Base-by-base conservation (phyloP, 2,888 invertebrate genomes). In the Eumacrocentrus americanus region DNA sequence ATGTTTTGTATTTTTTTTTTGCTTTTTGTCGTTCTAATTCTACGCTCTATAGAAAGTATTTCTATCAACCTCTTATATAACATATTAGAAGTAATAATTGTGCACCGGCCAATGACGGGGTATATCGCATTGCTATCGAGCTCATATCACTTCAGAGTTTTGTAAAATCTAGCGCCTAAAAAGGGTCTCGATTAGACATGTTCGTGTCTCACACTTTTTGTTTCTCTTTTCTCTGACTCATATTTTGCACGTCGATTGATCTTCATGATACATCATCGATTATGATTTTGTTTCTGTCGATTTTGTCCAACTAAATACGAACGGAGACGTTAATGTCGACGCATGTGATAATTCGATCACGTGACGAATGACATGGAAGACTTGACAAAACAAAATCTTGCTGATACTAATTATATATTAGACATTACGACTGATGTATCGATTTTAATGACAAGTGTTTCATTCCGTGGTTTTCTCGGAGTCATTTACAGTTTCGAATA, bases 31-130 rank as follows among this genome's bases (percentile, higher is more conserved):
- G 5, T 58, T 58, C 25, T 58, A 51, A 51, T 20, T 18, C 62
- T 56, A 61, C 62, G 48, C 59, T 48, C 61, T 59, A 59, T 58
- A 14, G 63, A 66, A 62, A 63, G 56, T 60, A 54, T 51, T 57
- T 52, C 52, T 54, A 54, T 56, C 62, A 62, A 66, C 60, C 38
- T 60, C 38, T 64, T 29, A 58, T 51, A 64, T 29, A 51, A 44
- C 58, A 60, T 52, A 62, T 40, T 62, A 62, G 64, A 56, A 51
- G 63, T 58, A 58, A 58, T 56, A 42, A 59, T 67, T 67, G 64
- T 67, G 67, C 67, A 67, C 67, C 65, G 65, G 62, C 64, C 62
- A 66, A 50, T 58, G 56, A 64, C 59, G 62, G 63, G 59, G 50
- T 59, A 9, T 40, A 55, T 60, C 37, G 35, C 52, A 47, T 52